These are phyloP conservation scores for Spodoptera litura DNA, from an alignment of 1,140 invertebrate species.

Conservation along the genomic window DNA sequence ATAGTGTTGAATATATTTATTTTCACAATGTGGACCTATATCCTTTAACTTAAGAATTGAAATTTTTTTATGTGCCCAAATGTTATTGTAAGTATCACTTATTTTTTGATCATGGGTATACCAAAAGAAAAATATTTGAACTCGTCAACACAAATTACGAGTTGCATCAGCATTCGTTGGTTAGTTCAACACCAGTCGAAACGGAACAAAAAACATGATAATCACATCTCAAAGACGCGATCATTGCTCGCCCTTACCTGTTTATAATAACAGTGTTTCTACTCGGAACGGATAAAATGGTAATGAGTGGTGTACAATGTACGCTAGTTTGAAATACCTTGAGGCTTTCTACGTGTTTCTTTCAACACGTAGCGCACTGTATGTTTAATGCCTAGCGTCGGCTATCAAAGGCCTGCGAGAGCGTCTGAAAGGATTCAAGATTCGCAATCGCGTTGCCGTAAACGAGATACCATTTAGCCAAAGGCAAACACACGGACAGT, in stretches of 20 bases:
- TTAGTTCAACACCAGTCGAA: conserved; percentile 58
- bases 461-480: conserved; percentile 80
- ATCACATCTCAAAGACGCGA: conserved; percentile 66
- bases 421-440: conserved; percentile 73
- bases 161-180: conserved; percentile 55
- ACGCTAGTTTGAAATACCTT: conserved; percentile 69
- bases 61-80: not conserved
- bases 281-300: conserved; percentile 70
- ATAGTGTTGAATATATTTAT: no score
- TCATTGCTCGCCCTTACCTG: conserved; percentile 74
- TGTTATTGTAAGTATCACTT: conserved; percentile 8
- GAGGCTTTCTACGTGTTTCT: conserved; percentile 70
- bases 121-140: conserved; percentile 45
- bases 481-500: conserved; percentile 65
- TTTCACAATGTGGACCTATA: no score
- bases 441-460: conserved; percentile 76
- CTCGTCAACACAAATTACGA: conserved; percentile 49
- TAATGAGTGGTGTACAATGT: conserved; percentile 73
- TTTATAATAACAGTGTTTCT: conserved; percentile 78
- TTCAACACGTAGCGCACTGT: conserved; percentile 82
- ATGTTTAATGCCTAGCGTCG: conserved; percentile 78
- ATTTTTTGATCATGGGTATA: not conserved
- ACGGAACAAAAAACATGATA: conserved; percentile 67
- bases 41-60: no score
- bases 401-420: conserved; percentile 70